phyloP scores from a whole-genome alignment of 2,888 invertebrate species.

The Hemaris fuciformis region DNA sequence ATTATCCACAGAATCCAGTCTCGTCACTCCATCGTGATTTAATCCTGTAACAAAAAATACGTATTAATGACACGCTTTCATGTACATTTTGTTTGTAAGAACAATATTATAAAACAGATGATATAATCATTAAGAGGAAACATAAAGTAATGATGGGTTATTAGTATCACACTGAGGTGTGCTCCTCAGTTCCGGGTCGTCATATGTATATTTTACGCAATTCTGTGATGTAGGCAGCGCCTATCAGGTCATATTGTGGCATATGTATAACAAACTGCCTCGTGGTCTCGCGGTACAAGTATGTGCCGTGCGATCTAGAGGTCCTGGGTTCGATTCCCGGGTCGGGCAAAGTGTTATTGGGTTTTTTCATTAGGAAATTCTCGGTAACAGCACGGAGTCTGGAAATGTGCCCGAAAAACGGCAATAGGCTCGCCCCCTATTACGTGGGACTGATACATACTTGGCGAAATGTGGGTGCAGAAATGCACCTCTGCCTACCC shows the following conservation, averaged over 20 bases:
- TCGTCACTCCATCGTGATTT: constrained; percentile 34
- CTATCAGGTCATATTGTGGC: no score
- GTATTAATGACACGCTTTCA: constrained; percentile 25
- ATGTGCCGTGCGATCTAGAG: no score
- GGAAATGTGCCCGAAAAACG: no score
- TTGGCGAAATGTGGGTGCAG: no score
- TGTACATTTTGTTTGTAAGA: not conserved
- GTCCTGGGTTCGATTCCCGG: no score
- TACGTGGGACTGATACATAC: no score
- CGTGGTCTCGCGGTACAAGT: no score
- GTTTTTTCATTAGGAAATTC: no score
- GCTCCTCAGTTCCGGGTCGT: not conserved
- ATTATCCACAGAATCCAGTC: constrained; percentile 37
- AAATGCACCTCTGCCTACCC: no score
- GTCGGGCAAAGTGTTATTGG: no score
- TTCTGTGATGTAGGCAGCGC: not conserved
- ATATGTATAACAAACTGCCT: not conserved
- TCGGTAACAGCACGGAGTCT: no score
- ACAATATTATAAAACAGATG: not conserved
- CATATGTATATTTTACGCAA: not conserved
- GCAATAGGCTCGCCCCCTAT: no score
- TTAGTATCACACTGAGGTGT: not conserved
- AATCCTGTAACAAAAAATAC: constrained; percentile 50
- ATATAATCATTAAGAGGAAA: constrained; percentile 1
- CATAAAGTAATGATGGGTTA: not conserved